Base-by-base conservation (phyloP, 2,113 vertebrate genomes). In the Phalacrocorax aristotelis region DNA sequence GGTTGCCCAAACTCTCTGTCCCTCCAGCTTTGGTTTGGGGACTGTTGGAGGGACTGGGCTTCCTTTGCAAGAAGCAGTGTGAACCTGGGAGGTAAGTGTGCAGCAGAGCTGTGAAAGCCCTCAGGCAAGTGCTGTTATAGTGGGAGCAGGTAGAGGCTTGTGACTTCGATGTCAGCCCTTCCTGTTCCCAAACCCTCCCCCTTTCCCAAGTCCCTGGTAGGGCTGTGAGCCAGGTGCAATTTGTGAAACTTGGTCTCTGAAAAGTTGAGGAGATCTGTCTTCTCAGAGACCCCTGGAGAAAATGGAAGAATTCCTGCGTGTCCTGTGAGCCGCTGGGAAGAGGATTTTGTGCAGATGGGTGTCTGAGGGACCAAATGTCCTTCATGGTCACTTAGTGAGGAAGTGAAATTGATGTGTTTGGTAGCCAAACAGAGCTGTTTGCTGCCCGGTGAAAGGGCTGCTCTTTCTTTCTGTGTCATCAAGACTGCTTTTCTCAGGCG, bases 141-240 rank as follows among this genome's bases (percentile, higher is more conserved):
- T 23, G 32, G 21, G 23, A 72, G 38, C 44, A 40, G 72, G 30
- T 32, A 44, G 66, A 72, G 9, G 4, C 21, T 74, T 62, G 48
- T 7, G 8, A 32, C 16, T 44, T 44, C 18, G 9, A 5, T 44
- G 15, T 32, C n/a, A 78, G 29, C 32, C 32, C 21, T 26, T 64
- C 36, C 1, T 4, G 42, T 8, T 2, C 0, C 20, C 78, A 74
- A 64, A 64, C 23, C 5, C 38, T 68, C 10, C 2, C 10, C 22
- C 23, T 48, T 64, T 58, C 32, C 54, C 42, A 9, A 30, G 30
- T 7, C 8, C 23, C 11, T 15, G 11, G 13, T 40, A 20, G 42
- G 48, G 76, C 30, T 68, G 7, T 22, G 32, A 36, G 62, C 17
- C 34, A 81, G 42, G 26, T 29, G 17, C 64, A 81, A 74, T 83